These are phyloP conservation scores for Discoglossus pictus DNA, from an alignment of 2,797 vertebrate species.

Conservation along the genomic window DNA sequence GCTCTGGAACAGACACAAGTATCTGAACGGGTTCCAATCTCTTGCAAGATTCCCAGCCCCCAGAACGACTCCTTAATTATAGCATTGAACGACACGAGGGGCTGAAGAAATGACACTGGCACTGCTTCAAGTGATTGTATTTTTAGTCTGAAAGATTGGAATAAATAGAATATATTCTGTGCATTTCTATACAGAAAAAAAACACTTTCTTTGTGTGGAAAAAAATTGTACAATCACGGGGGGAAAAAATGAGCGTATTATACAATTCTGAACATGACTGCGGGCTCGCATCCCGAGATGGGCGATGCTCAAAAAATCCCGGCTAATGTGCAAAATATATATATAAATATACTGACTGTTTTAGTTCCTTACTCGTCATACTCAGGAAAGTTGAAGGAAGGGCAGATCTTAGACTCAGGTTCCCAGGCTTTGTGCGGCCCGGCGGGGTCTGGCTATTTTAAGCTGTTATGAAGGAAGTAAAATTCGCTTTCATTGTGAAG, in stretches of 20 bases:
- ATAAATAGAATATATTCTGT: constrained; percentile 17
- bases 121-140: constrained; percentile 39
- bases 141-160: constrained; percentile 30
- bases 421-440: not conserved
- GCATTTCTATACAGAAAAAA: too few species aligned
- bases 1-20: constrained; percentile 57
- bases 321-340: too few species aligned
- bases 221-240: not conserved
- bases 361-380: too few species aligned
- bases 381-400: too few species aligned
- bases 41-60: constrained; percentile 49
- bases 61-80: constrained; percentile 65
- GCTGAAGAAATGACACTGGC: constrained; percentile 41
- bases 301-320: too few species aligned
- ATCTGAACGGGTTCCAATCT: constrained; percentile 64
- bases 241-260: not conserved
- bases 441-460: not conserved
- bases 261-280: not conserved
- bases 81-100: constrained; percentile 45
- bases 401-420: not conserved
- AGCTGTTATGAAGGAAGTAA: not conserved
- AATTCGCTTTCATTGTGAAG: too few species aligned
- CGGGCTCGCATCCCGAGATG: too few species aligned
- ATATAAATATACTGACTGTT: too few species aligned
- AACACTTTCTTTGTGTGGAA: not conserved